Evolutionary conservation across 1,140 invertebrate genomes (phyloP).

Genomic region (Agrilus planipennis): DNA sequence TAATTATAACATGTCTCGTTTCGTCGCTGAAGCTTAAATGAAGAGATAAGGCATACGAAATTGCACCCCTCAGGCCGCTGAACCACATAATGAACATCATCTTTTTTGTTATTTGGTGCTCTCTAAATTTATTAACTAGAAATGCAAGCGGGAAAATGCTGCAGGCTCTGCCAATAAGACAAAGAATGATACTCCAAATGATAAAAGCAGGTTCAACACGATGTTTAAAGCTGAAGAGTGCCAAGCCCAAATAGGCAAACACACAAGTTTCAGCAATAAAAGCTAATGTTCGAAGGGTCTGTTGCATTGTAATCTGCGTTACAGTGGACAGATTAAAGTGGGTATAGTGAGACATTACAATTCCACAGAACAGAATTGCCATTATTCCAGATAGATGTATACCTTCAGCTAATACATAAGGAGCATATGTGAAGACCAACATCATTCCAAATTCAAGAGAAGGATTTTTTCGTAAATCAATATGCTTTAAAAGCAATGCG

Average conservation of each 20-base stretch:
- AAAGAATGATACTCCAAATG: constrained; percentile 87
- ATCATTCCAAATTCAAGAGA: constrained; percentile 98
- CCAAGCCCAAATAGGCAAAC: constrained; percentile 96
- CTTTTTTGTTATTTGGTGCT: constrained; percentile 94
- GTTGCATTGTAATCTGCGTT: constrained; percentile 98
- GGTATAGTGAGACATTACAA: constrained; percentile 99
- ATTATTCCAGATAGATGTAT: constrained; percentile 95
- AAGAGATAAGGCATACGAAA: constrained; percentile 93
- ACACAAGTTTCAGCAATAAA: constrained; percentile 98
- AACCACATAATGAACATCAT: constrained; percentile 99
- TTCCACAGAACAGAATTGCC: constrained; percentile 97
- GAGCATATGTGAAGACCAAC: constrained; percentile 95
- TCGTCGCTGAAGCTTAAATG: constrained; percentile 92
- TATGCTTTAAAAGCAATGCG: constrained; percentile 88
- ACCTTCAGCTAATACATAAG: constrained; percentile 95
- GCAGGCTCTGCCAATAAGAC: constrained; percentile 83
- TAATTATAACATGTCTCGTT: constrained; percentile 90
- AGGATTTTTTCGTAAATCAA: constrained; percentile 94
- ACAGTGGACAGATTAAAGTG: constrained; percentile 97
- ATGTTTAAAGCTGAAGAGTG: constrained; percentile 92
- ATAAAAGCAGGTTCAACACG: constrained; percentile 70
- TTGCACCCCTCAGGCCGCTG: constrained; percentile 89
- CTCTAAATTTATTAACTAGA: constrained; percentile 89
- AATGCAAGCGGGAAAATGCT: constrained; percentile 95
- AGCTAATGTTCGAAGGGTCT: constrained; percentile 93